These are phyloP conservation scores for Silurus lanzhouensis DNA, from an alignment of 2,797 vertebrate species.

Conservation along the genomic window DNA sequence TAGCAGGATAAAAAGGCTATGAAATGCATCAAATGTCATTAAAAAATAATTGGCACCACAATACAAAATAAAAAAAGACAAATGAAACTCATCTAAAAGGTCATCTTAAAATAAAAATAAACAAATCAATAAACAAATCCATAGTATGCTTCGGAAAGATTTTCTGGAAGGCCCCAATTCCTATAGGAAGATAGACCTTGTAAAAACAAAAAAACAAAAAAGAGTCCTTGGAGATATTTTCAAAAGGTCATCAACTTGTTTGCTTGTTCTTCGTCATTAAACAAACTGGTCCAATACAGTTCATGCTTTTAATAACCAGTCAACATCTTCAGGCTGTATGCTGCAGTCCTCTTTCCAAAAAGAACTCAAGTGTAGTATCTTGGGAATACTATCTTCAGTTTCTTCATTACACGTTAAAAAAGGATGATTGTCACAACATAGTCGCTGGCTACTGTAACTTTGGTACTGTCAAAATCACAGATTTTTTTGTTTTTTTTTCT, in stretches of 20 bases:
- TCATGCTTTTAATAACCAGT: not conserved
- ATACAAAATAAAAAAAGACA: not conserved
- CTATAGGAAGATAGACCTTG: not conserved
- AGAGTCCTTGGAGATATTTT: conserved; percentile 20
- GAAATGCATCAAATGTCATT: not conserved
- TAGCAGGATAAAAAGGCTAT: not conserved
- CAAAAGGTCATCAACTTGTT: conserved; percentile 14
- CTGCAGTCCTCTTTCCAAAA: conserved; percentile 19
- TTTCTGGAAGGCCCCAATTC: not conserved
- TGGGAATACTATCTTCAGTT: conserved; percentile 7
- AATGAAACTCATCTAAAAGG: not conserved
- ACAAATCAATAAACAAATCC: not conserved
- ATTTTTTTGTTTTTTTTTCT: not conserved
- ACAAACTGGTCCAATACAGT: conserved; percentile 19
- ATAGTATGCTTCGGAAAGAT: not conserved
- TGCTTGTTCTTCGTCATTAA: not conserved
- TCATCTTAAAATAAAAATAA: not conserved
- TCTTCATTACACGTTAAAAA: conserved; percentile 1
- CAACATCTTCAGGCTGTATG: conserved; percentile 12
- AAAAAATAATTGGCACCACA: not conserved
- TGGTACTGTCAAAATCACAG: not conserved
- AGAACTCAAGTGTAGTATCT: not conserved
- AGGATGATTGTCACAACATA: not conserved
- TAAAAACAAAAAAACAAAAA: conserved; percentile 13
- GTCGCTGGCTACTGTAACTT: not conserved